Conservation (phyloP, 2,888 invertebrate species). For the Scelioninae gen. 1 region DNA sequence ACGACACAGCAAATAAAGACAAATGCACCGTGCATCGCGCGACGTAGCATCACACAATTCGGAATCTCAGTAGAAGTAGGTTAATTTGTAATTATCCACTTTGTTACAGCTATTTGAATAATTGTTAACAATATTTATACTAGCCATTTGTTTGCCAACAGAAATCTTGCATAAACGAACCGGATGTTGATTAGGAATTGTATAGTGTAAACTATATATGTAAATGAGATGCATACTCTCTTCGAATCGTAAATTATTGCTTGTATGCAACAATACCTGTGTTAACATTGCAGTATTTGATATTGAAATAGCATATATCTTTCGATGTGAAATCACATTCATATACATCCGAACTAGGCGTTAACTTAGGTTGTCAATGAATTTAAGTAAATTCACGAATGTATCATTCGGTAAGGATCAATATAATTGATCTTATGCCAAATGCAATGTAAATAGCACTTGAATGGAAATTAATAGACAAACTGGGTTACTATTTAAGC, state of each 20-base stretch:
- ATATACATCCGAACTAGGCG: neutral
- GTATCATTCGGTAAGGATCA: neutral
- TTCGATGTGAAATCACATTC: constrained; percentile 1
- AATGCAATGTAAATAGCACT: too few species aligned
- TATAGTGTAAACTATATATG: constrained; percentile 12
- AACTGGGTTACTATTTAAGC: too few species aligned
- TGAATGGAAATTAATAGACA: too few species aligned
- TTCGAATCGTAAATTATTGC: constrained; percentile 64
- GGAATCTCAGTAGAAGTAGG: constrained; percentile 68
- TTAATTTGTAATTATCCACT: constrained; percentile 76
- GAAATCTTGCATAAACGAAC: constrained; percentile 66
- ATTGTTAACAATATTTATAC: constrained; percentile 61
- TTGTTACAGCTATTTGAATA: constrained; percentile 70
- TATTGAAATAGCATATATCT: constrained; percentile 29
- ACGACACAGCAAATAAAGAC: constrained; percentile 72
- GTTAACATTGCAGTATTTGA: constrained; percentile 30
- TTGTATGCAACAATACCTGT: constrained; percentile 27
- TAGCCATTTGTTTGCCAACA: constrained; percentile 61
- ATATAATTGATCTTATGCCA: too few species aligned
- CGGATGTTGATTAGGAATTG: constrained; percentile 62
- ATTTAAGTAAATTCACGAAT: constrained; percentile 7
- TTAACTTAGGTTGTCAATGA: constrained; percentile 11
- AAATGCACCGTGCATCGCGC: constrained; percentile 64
- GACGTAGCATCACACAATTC: constrained; percentile 68
- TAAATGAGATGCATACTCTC: constrained; percentile 55